Evolutionary conservation across 1,140 invertebrate genomes (phyloP).

Genomic region (Myzus persicae): DNA sequence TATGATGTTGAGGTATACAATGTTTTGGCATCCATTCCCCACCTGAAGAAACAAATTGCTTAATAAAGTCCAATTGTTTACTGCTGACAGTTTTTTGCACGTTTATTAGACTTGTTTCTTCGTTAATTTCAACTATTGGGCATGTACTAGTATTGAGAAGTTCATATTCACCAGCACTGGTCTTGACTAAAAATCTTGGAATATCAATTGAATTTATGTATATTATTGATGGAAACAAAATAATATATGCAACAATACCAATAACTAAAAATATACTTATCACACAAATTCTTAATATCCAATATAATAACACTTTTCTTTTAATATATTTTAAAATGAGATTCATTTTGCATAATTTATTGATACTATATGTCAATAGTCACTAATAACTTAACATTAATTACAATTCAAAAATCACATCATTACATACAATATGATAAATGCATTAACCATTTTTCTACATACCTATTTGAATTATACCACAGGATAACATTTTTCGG

Average conservation of each 20-base stretch:
- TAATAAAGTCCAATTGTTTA: constrained; percentile 49
- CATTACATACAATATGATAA: not conserved
- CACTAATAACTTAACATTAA: not conserved
- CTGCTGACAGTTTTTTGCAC: constrained; percentile 16
- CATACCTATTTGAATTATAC: not conserved
- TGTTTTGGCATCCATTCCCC: constrained; percentile 77
- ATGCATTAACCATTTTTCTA: not conserved
- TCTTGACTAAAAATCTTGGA: constrained; percentile 52
- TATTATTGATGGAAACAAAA: constrained; percentile 46
- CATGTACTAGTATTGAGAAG: not conserved
- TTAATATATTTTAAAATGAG: constrained; percentile 28
- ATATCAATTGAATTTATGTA: constrained; percentile 47
- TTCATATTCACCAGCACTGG: constrained; percentile 37
- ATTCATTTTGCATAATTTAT: constrained; percentile 43
- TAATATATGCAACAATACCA: constrained; percentile 17
- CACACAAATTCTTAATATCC: constrained; percentile 35
- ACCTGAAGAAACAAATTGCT: constrained; percentile 65
- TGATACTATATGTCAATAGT: not conserved
- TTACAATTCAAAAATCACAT: not conserved
- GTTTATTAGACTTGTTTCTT: not conserved
- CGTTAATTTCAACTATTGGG: constrained; percentile 16
- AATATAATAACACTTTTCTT: constrained; percentile 51
- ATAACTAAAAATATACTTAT: constrained; percentile 12
- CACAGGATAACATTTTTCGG: no score
- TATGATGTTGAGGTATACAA: constrained; percentile 78